A percentile compares a stretch with the other conserved stretches of the same genome.
Evolutionary conservation across 2,113 vertebrate genomes (phyloP).

Genomic region (Mesembrinibis cayennensis): DNA sequence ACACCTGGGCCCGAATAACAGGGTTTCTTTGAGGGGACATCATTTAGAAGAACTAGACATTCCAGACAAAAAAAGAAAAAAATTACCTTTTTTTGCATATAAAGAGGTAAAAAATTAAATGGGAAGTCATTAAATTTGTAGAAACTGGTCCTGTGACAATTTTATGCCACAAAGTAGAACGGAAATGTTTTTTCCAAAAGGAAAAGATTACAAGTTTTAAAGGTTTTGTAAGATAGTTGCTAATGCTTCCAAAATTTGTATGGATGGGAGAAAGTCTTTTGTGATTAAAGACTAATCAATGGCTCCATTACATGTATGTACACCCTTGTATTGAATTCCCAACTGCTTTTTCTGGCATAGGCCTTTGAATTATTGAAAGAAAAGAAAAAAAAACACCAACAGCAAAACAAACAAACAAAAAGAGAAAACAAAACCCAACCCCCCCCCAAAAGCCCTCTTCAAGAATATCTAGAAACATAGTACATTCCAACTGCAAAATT

Average conservation of each 20-base stretch:
- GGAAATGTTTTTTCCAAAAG: background rate
- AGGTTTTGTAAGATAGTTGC: background rate
- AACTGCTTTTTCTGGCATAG: background rate
- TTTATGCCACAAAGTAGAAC: background rate
- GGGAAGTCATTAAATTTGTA: background rate
- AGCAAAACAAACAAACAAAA: background rate
- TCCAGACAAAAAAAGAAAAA: background rate
- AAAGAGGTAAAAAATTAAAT: background rate
- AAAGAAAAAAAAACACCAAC: background rate
- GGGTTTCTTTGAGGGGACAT: background rate
- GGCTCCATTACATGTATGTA: background rate
- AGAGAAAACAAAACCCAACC: background rate
- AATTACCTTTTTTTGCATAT: background rate
- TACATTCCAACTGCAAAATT: background rate
- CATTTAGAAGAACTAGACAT: background rate
- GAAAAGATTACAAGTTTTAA: background rate
- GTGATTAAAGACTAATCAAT: background rate
- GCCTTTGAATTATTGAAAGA: background rate
- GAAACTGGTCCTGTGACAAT: background rate
- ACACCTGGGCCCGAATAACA: background rate
- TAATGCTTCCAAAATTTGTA: background rate
- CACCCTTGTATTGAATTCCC: background rate
- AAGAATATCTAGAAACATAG: background rate
- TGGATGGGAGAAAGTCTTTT: background rate
- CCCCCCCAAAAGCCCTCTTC: background rate